phyloP scores from a whole-genome alignment of 2,797 vertebrate genomes.

The Cyprinodon diabolis region DNA sequence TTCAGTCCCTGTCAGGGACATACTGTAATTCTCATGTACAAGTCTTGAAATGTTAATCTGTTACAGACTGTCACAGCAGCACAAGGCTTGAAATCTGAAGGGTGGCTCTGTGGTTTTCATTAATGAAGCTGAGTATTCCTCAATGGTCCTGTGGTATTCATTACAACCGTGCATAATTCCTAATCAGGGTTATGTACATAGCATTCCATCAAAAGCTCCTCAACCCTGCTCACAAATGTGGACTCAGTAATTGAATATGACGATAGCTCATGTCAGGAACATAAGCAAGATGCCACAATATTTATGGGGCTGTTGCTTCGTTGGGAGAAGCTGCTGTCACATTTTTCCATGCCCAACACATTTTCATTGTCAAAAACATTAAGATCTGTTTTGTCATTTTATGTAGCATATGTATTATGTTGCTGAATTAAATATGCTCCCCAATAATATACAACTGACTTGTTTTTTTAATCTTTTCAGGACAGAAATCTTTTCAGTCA shows the following conservation, averaged over 20 bases:
- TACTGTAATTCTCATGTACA: no score
- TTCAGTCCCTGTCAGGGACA: slow-evolving; percentile 62
- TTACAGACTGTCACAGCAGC: slow-evolving; percentile 42
- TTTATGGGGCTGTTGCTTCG: slow-evolving; percentile 74
- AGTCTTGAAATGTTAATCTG: slow-evolving; percentile 30
- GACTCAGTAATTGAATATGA: slow-evolving; percentile 69
- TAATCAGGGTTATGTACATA: slow-evolving; percentile 67
- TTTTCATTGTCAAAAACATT: slow-evolving; percentile 50
- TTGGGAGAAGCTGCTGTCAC: slow-evolving; percentile 53
- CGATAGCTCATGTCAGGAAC: slow-evolving; percentile 68
- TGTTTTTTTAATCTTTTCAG: background rate
- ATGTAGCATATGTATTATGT: slow-evolving; percentile 32
- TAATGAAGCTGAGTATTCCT: slow-evolving; percentile 59
- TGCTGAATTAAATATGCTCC: background rate
- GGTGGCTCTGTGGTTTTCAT: slow-evolving; percentile 49
- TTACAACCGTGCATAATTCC: slow-evolving; percentile 60
- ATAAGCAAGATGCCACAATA: slow-evolving; percentile 76
- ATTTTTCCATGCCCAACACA: slow-evolving; percentile 63
- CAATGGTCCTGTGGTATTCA: slow-evolving; percentile 53
- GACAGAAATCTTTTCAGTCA: slow-evolving; percentile 3
- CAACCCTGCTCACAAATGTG: slow-evolving; percentile 64
- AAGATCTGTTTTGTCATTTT: slow-evolving; percentile 29
- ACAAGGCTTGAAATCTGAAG: slow-evolving; percentile 45
- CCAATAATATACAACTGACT: background rate
- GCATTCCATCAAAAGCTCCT: slow-evolving; percentile 61